Evolutionary conservation across 2,888 invertebrate genomes (phyloP), one percentile per base, ranked within the genome.

Genomic region (Girardia tigrina): DNA sequence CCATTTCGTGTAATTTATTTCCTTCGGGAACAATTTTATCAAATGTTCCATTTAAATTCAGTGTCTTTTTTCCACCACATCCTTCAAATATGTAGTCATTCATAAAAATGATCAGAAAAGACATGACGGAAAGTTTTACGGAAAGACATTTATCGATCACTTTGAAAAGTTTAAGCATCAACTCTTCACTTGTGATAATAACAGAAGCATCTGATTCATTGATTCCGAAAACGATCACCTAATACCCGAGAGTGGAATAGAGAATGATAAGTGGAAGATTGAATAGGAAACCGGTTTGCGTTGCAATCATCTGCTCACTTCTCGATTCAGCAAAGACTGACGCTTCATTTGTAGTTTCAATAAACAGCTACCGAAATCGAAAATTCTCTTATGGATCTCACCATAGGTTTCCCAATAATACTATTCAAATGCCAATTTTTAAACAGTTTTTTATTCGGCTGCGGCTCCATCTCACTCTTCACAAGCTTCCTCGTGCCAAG

Each of bases 271-370:
- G 90, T 87, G 92, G 90, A 82, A 92, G 90, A 84, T 90, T 92
- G 85, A 91, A 91, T 83, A 91, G 92, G 86, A 98, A 94, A 85
- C 94, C 91, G 75, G 93, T 94, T 82, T 95, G 91, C 0, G 94
- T 93, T 0, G 93, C 90, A 73, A 95, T 87, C 89, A 97, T 90
- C 98, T 97, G 98, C 86, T 98, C 97, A 72, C 91, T 91, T 79
- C 95, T 87, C 0, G 97, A 98, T 86, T 98, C 98, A 0, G 95
- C 94, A 86, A 94, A 97, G 81, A 98, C 89, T 75, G 91, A 8
- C 90, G 89, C 79, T 86, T 84, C 80, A 90, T 88, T 28, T 92
- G 93, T 42, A 91, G 85, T 80, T 89, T 89, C 56, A 90, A 87
- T 78, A 98, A 86, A 0, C 95, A 97, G 76, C 89, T 89, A 72